Base-by-base conservation (phyloP, 35 echinoderm and acorn worm genomes). In the Strongylocentrotus purpuratus region DNA sequence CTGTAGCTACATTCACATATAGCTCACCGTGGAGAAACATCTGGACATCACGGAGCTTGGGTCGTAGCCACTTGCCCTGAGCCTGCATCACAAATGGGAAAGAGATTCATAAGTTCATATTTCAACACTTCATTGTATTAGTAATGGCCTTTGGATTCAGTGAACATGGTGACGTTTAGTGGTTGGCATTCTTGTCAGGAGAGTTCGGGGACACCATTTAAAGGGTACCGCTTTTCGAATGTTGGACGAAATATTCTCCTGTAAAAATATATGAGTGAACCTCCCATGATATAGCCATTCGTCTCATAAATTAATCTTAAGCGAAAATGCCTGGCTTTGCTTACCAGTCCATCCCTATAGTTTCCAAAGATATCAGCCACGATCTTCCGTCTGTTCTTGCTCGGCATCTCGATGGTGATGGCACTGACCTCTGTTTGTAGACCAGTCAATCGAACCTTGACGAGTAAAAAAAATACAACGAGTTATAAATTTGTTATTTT, bases 1-100 rank as follows among this genome's bases (percentile, higher is more conserved):
- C 95, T 14, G 98, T 99, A 59, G 97, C 98, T 28, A 99, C 92
- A 48, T 99, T 99, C 33, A 99, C 96, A 71, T 95, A 98, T 18
- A 99, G 88, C 32, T 94, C 94, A 33, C 95, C 96, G 33, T 96
- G 95, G 22, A 97, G 91, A 20, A 99, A 47, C 96, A 96, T 94
- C 25, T 99, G 96, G 48, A 97, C 92, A 15, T 97, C 98, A 17
- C 91, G 94, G 31, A 96, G 94, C 86, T 97, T 97, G 32, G 98
- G 95, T 48, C 96, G 95, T 9, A 52, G 71, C 59, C 97, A 99
- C 61, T 59, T 86, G 32, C 98, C 98, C 46, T 88, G 58, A 31
- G 97, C 96, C 98, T 97, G 93, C 13, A 94, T 88, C n/a, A 70
- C 22, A 61, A 97, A 97, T 31, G 4, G 4, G 94, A 61, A 18